These are phyloP conservation scores for Eretmocerus hayati DNA, from an alignment of 2,888 invertebrate genomes.

Conservation along the genomic window DNA sequence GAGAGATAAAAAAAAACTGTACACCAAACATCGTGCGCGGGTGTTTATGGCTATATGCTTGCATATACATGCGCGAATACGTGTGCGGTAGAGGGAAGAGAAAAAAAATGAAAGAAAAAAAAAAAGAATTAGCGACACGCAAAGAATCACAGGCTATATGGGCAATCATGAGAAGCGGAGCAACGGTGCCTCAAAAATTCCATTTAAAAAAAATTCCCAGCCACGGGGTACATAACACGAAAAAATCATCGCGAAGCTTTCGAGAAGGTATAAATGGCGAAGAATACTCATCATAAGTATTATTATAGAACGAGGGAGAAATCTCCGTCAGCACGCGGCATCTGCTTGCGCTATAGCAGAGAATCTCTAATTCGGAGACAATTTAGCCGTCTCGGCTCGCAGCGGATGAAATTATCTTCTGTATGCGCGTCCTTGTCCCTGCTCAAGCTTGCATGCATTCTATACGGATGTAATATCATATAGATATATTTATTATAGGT, in stretches of 20 bases:
- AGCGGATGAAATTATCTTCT: too few relatives aligned
- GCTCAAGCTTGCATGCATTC: too few relatives aligned
- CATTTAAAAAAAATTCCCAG: neutral
- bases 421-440: too few relatives aligned
- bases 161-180: too few relatives aligned
- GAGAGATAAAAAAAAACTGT: conserved; percentile 19
- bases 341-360: neutral
- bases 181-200: too few relatives aligned
- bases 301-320: neutral
- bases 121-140: neutral
- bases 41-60: conserved; percentile 19
- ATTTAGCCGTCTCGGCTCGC: conserved; percentile 2
- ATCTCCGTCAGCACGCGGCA: conserved; percentile 1
- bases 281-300: too few relatives aligned
- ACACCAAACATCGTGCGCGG: too few relatives aligned
- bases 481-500: too few relatives aligned
- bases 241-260: neutral
- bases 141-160: neutral
- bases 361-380: conserved; percentile 16
- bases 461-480: too few relatives aligned
- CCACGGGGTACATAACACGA: neutral
- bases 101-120: neutral
- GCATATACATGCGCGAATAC: conserved; percentile 1
- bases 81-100: neutral
- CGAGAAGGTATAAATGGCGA: neutral